phyloP scores from a whole-genome alignment of 1,140 invertebrate species.

The Brachionus paranguensis region DNA sequence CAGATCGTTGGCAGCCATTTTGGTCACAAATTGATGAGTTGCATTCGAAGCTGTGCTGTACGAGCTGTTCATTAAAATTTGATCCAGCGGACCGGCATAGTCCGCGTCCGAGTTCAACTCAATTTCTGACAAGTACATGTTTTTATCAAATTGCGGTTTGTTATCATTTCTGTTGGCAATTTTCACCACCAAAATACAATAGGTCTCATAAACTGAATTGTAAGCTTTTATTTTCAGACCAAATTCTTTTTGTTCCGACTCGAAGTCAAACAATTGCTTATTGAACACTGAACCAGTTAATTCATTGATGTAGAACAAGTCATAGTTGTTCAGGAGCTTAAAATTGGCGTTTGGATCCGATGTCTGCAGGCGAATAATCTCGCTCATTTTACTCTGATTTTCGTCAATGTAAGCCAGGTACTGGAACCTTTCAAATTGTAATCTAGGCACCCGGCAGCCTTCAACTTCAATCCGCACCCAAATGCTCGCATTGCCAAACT shows the following conservation, averaged over 20 bases:
- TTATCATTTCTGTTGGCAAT: neutral
- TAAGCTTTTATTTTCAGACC: constrained; percentile 16
- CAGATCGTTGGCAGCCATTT: neutral
- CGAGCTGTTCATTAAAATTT: neutral
- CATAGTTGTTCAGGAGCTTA: constrained; percentile 17
- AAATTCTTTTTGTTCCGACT: neutral
- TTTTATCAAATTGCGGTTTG: neutral
- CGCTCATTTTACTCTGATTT: constrained; percentile 29
- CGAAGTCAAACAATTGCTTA: constrained; percentile 17
- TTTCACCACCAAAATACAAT: neutral
- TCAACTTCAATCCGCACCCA: neutral
- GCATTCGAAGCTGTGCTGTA: neutral
- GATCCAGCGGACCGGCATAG: neutral
- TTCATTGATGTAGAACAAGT: constrained; percentile 26
- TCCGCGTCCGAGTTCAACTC: neutral
- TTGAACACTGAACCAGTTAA: neutral
- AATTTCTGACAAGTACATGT: neutral
- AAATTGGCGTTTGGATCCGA: neutral
- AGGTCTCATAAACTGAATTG: neutral
- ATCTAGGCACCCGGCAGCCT: neutral
- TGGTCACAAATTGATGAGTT: constrained; percentile 14
- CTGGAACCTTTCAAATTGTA: neutral
- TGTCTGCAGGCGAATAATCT: neutral
- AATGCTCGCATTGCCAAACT: neutral
- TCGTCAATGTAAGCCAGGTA: neutral